Conservation (phyloP, 2,888 invertebrate genomes). For the Amiota communis region DNA sequence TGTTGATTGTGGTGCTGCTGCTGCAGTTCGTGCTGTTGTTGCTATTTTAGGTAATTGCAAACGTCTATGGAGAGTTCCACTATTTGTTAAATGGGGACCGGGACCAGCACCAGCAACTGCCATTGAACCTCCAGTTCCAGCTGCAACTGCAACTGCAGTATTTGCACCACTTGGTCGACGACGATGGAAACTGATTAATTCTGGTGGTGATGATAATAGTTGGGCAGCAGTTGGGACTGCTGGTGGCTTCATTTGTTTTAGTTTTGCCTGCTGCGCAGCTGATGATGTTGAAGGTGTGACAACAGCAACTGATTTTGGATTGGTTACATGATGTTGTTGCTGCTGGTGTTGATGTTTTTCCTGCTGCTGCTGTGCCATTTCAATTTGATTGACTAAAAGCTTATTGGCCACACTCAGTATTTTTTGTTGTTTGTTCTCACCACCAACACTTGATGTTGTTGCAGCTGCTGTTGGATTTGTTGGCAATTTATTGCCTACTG, state of each 20-base stretch:
- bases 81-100: conserved; percentile 31
- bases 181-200: conserved; percentile 77
- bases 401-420: conserved; percentile 68
- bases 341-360: conserved; percentile 2
- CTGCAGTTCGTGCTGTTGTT: conserved; percentile 70
- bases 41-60: conserved; percentile 60
- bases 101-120: conserved; percentile 39
- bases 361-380: conserved; percentile 28
- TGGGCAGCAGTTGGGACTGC: conserved; percentile 44
- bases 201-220: conserved; percentile 75
- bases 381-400: conserved; percentile 57
- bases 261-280: conserved; percentile 28
- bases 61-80: conserved; percentile 38
- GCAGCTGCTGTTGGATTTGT: neutral
- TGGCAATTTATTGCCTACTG: neutral
- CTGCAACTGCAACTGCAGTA: conserved; percentile 56
- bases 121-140: conserved; percentile 49
- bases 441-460: conserved; percentile 2
- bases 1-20: conserved; percentile 56
- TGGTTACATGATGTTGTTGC: neutral
- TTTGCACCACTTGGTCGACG: conserved; percentile 61
- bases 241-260: conserved; percentile 23
- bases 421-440: conserved; percentile 69
- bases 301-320: neutral
- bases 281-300: conserved; percentile 10